A percentile compares a stretch with the other conserved stretches of the same genome.
These are phyloP conservation scores for Aphrocallistes beatrix DNA, from an alignment of 37 sponge, comb jelly and placozoan species.

Conservation along the genomic window DNA sequence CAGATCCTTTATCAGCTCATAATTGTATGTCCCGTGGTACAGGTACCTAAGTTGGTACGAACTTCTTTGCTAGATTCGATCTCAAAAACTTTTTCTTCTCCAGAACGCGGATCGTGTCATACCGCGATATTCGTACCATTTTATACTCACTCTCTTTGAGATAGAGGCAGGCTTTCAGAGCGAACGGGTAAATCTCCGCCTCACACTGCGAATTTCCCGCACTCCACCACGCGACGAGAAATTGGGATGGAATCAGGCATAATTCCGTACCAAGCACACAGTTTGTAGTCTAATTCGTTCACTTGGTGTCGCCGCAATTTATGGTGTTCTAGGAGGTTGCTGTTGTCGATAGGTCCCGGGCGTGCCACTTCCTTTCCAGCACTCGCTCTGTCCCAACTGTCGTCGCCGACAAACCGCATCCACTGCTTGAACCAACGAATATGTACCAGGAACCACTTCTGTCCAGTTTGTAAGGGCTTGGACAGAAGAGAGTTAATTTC, in stretches of 20 bases:
- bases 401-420: slow-evolving; percentile 85
- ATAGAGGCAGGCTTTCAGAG: slow-evolving; percentile 51
- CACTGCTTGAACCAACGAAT: slow-evolving; percentile 81
- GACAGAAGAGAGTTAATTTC: not conserved
- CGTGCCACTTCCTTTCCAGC: slow-evolving; percentile 46
- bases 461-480: not conserved
- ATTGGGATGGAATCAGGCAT: not conserved
- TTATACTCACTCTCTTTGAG: slow-evolving; percentile 29
- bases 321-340: slow-evolving; percentile 32
- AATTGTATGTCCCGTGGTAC: slow-evolving; percentile 56
- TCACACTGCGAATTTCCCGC: slow-evolving; percentile 62
- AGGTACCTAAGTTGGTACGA: slow-evolving; percentile 76
- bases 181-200: slow-evolving; percentile 72
- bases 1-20: slow-evolving; percentile 42
- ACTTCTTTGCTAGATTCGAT: slow-evolving; percentile 31
- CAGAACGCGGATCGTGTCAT: slow-evolving; percentile 15
- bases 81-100: slow-evolving; percentile 32
- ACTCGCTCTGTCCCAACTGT: slow-evolving; percentile 43
- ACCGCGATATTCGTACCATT: not conserved
- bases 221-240: slow-evolving; percentile 48
- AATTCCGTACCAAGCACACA: slow-evolving; percentile 21
- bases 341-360: slow-evolving; percentile 89
- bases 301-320: not conserved
- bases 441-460: slow-evolving; percentile 54
- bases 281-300: not conserved